These are phyloP conservation scores for Cottus gobio DNA, from an alignment of 2,113 vertebrate species.

Conservation along the genomic window DNA sequence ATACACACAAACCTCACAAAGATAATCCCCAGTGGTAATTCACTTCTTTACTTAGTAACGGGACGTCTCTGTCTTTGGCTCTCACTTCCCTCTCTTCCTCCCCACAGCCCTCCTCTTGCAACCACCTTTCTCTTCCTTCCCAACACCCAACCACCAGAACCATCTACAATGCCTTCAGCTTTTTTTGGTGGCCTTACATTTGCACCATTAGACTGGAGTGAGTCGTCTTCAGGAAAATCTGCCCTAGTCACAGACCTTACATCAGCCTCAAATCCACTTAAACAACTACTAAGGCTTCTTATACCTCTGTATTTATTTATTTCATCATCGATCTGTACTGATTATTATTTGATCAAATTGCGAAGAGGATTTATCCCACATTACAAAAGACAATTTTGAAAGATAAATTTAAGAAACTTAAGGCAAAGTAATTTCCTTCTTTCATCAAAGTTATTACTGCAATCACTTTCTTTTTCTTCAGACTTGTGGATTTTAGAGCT, in stretches of 20 bases:
- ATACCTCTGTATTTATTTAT: background rate
- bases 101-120: slow-evolving; percentile 1
- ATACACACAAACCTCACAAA: background rate
- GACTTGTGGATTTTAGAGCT: slow-evolving; percentile 15
- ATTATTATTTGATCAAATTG: slow-evolving; percentile 22
- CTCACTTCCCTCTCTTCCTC: background rate
- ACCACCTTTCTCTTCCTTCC: slow-evolving; percentile 5
- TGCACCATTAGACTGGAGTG: background rate
- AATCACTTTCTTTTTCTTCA: background rate
- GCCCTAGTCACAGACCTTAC: slow-evolving; percentile 31
- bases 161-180: background rate
- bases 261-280: slow-evolving; percentile 23
- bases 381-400: background rate
- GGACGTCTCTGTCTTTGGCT: slow-evolving; percentile 4
- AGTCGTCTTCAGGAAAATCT: slow-evolving; percentile 1
- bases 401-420: background rate
- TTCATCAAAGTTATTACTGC: background rate
- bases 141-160: slow-evolving; percentile 37
- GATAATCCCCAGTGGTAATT: background rate
- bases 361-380: background rate
- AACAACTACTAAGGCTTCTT: background rate
- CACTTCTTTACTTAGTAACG: background rate
- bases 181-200: background rate
- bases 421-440: background rate
- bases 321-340: background rate